These are phyloP conservation scores for Chironomus tepperi DNA, from an alignment of 1,140 invertebrate genomes.

Conservation along the genomic window DNA sequence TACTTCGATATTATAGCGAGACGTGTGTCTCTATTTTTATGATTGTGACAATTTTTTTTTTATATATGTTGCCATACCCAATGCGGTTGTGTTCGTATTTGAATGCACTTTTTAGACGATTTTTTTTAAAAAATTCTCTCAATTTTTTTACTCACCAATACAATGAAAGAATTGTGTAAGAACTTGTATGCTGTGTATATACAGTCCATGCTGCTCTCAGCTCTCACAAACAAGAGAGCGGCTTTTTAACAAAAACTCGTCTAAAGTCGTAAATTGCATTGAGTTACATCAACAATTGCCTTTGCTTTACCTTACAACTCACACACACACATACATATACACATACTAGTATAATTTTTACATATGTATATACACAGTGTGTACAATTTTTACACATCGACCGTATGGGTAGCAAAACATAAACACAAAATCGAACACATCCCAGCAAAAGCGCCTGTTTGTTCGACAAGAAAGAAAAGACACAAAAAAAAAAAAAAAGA, in stretches of 20 bases:
- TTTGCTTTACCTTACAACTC: not conserved
- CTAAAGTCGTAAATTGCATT: slow-evolving; percentile 2
- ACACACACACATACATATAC: slow-evolving; percentile 16
- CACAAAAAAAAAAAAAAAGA: not conserved
- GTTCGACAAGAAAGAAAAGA: not conserved
- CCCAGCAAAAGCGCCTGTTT: slow-evolving; percentile 13
- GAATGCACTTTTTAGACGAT: not conserved
- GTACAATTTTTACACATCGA: too few species aligned
- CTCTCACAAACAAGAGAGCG: not conserved
- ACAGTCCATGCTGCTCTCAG: not conserved
- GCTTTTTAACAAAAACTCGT: not conserved
- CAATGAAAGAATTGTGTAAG: not conserved
- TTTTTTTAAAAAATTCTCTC: not conserved
- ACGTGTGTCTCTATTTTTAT: slow-evolving; percentile 13
- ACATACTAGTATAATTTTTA: too few species aligned
- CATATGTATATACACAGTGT: too few species aligned
- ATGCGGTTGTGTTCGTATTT: not conserved
- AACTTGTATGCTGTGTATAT: not conserved
- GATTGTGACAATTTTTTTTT: not conserved
- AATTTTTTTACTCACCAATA: not conserved
- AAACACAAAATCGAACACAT: slow-evolving; percentile 22
- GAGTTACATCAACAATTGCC: not conserved
- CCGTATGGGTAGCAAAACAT: slow-evolving; percentile 1
- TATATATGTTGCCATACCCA: not conserved
- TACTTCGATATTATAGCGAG: slow-evolving; percentile 12